These are phyloP conservation scores for Spinus olivaceus DNA, from an alignment of 2,797 vertebrate genomes.

Conservation along the genomic window DNA sequence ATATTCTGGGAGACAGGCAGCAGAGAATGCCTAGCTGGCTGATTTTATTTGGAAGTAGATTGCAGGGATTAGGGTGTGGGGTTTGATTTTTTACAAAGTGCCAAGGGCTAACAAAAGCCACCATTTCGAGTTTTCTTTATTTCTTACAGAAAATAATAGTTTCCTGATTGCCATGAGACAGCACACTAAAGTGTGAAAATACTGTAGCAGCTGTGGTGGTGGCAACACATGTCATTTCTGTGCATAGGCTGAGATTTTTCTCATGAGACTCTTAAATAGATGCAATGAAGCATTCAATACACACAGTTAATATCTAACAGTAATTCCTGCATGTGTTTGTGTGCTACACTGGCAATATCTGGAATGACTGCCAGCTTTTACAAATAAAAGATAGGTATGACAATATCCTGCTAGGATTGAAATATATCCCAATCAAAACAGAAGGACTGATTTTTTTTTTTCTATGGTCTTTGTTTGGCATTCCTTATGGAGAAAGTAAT, in stretches of 20 bases:
- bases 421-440: conserved; percentile 8
- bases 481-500: conserved; percentile 39
- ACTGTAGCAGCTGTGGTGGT: conserved; percentile 49
- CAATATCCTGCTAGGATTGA: not conserved
- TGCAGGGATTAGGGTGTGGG: not conserved
- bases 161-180: conserved; percentile 24
- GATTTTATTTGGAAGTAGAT: not conserved
- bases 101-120: not conserved
- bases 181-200: conserved; percentile 24
- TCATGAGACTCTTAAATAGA: conserved; percentile 47
- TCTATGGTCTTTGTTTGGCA: not conserved
- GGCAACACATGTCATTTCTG: conserved; percentile 57
- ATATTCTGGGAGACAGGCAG: not conserved
- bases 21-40: not conserved
- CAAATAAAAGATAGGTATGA: conserved; percentile 9
- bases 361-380: not conserved
- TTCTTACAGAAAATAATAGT: conserved; percentile 28
- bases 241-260: conserved; percentile 35
- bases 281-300: conserved; percentile 38
- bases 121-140: not conserved
- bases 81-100: not conserved
- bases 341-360: not conserved
- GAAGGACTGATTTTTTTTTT: not conserved
- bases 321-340: conserved; percentile 12
- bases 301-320: conserved; percentile 42